Base-by-base conservation (phyloP, 2,797 vertebrate species). In the Lepilemur septentrionalis region DNA sequence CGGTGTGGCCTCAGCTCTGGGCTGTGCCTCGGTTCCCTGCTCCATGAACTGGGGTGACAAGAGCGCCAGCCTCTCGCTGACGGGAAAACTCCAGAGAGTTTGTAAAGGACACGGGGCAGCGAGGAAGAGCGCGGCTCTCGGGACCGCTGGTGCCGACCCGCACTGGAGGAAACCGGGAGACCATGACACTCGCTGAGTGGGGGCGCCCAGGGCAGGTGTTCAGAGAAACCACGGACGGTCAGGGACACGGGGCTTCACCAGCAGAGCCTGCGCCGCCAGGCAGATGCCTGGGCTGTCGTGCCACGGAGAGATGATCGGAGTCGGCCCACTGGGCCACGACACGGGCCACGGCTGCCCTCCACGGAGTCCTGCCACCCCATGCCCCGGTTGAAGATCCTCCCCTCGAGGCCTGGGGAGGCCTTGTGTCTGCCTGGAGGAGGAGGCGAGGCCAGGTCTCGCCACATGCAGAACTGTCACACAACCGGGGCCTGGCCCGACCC, bases 241-340 rank as follows among this genome's bases (percentile, higher is more conserved):
- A 10, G 72, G 25, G 25, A 11, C 50, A 46, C 5, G 48, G 79
- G 55, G 38, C 46, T 18, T 55, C 3, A 1, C 15, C 8, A 8
- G 22, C 0, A 35, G 13, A 81, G 55, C 28, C 67, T 1, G 52
- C 2, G 28, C 0, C 11, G 23, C 14, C 9, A 0, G 23, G 76
- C 48, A 2, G 55, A 48, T 5, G 0, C 28, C 28, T 14, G 55
- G 57, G 32, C 25, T 38, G 14, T 14, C 50, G 22, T 63, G 41
- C 57, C 8, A 67, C 35, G 32, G 28, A n/a, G 59, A 61, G 46
- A 70, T 13, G 23, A 22, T 1, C 17, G 0, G n/a, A 38, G 23
- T 5, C 2, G n/a, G 41, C 55, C 20, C 2, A 10, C 18, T 2
- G 9, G 70, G 17, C 10, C 18, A 15, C 38, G 30, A 48, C 32